These are phyloP conservation scores for Lophura nycthemera DNA, from an alignment of 2,113 vertebrate genomes.

Conservation along the genomic window DNA sequence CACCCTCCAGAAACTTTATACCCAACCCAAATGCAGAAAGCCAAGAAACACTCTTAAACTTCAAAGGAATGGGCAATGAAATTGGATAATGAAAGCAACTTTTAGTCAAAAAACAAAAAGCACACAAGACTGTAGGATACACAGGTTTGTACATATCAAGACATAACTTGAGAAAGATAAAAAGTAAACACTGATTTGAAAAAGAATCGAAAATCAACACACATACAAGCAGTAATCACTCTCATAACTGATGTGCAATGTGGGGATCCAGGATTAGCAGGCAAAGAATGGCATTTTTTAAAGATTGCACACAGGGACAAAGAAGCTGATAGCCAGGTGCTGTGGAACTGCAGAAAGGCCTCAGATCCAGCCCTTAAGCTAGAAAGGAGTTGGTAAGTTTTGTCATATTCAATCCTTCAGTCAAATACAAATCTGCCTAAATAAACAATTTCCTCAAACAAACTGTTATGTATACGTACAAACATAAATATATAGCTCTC, in stretches of 20 bases:
- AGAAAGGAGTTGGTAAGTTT: neutral
- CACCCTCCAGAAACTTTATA: neutral
- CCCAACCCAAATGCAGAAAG: neutral
- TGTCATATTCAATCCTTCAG: neutral
- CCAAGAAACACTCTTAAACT: too few species aligned
- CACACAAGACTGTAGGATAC: neutral
- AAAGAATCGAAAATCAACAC: neutral
- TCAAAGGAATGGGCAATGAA: neutral
- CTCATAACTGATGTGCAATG: rapidly evolving
- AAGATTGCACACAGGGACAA: neutral
- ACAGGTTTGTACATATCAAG: neutral
- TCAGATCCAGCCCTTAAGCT: neutral
- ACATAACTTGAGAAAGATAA: neutral
- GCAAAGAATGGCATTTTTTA: neutral
- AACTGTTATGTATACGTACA: neutral
- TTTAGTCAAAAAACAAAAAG: neutral
- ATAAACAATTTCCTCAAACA: neutral
- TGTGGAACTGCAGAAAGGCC: neutral
- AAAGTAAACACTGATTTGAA: neutral
- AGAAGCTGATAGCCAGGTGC: neutral
- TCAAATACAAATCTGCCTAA: neutral
- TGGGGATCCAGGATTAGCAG: neutral
- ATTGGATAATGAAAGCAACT: neutral
- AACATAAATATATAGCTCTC: rapidly evolving
- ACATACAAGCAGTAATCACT: neutral